These are phyloP conservation scores for Halcyon malimbica DNA, from an alignment of 2,113 vertebrate species.

Conservation along the genomic window DNA sequence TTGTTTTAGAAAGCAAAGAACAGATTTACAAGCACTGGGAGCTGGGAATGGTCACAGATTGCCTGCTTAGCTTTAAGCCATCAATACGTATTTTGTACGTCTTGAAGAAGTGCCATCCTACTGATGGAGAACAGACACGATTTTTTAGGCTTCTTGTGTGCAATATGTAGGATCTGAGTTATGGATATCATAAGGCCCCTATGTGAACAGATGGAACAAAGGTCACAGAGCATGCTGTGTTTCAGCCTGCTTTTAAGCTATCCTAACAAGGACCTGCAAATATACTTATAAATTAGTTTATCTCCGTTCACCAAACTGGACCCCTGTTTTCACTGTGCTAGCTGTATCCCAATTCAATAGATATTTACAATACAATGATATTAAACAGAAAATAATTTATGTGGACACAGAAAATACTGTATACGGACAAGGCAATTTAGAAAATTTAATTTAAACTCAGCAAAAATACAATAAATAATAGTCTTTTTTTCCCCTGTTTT, in stretches of 20 bases:
- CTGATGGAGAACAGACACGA: neutral
- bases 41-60: neutral
- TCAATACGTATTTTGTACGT: neutral
- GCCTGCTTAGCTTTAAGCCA: neutral
- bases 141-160: neutral
- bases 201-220: slow-evolving; percentile 1
- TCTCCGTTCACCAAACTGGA: neutral
- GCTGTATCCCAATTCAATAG: neutral
- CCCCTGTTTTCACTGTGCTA: neutral
- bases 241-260: neutral
- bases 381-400: neutral
- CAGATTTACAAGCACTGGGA: neutral
- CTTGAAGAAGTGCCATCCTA: neutral
- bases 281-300: neutral
- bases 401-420: neutral
- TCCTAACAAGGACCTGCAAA: neutral
- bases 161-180: neutral
- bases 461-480: neutral
- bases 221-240: neutral
- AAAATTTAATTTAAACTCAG: neutral
- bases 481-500: neutral
- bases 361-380: neutral
- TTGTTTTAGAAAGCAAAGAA: neutral
- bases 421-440: neutral
- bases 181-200: neutral